Percentiles rank a stretch among this genome's conserved stretches.
These are phyloP conservation scores for Latheticus oryzae DNA, from an alignment of 2,888 invertebrate species.

Conservation along the genomic window DNA sequence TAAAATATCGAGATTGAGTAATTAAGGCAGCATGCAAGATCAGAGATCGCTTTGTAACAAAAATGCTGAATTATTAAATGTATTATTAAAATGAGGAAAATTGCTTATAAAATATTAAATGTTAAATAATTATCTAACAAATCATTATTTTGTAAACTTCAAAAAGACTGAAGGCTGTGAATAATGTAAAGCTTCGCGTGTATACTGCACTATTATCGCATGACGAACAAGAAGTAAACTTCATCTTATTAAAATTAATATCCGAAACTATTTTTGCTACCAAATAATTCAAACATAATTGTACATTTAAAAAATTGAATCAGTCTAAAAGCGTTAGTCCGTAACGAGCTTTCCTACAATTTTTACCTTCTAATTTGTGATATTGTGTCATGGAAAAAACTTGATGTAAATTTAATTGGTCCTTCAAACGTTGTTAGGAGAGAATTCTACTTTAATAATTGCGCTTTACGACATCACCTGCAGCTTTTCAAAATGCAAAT, in stretches of 20 bases:
- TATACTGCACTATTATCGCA: background rate
- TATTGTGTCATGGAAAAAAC: slow-evolving; percentile 4
- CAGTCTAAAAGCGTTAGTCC: no score
- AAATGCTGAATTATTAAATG: no score
- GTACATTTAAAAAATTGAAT: no score
- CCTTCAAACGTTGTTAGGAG: slow-evolving; percentile 9
- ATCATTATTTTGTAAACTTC: slow-evolving; percentile 12
- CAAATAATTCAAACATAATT: no score
- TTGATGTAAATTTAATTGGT: slow-evolving; percentile 17
- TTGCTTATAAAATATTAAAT: no score
- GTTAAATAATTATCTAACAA: slow-evolving; percentile 5
- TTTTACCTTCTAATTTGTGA: slow-evolving; percentile 7
- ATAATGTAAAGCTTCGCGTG: slow-evolving; percentile 9
- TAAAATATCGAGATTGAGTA: no score
- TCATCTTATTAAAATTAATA: background rate
- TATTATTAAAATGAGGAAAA: no score
- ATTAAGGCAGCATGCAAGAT: no score
- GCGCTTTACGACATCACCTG: slow-evolving; percentile 6
- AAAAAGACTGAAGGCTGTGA: background rate
- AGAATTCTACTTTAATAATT: slow-evolving; percentile 11
- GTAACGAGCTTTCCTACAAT: slow-evolving; percentile 1
- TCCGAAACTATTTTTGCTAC: background rate
- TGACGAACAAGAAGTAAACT: slow-evolving; percentile 1
- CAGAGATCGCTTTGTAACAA: no score
- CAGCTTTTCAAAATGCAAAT: slow-evolving; percentile 13